These are phyloP conservation scores for Nothobranchius kuhntae DNA, from an alignment of 2,113 vertebrate genomes.

Conservation along the genomic window DNA sequence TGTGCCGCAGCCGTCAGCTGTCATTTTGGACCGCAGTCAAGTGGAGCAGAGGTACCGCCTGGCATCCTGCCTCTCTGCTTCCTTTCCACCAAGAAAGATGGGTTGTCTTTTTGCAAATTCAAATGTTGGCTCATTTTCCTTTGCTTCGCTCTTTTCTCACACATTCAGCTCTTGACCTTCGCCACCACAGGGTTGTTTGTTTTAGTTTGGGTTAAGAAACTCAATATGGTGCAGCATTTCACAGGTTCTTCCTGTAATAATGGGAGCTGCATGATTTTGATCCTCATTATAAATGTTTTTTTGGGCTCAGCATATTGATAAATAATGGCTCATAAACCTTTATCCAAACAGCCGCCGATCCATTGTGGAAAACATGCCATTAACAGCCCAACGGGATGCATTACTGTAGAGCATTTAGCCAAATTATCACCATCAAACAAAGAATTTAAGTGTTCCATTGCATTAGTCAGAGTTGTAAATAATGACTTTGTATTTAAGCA, in stretches of 20 bases:
- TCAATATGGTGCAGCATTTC: background rate
- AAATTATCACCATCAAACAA: slow-evolving; percentile 77
- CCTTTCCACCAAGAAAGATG: slow-evolving; percentile 54
- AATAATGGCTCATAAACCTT: slow-evolving; percentile 63
- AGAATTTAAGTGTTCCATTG: slow-evolving; percentile 77
- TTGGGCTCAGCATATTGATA: slow-evolving; percentile 30
- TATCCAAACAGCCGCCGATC: slow-evolving; percentile 69
- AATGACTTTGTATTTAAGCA: slow-evolving; percentile 73
- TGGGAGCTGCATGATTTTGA: slow-evolving; percentile 25
- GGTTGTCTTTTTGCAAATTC: slow-evolving; percentile 46
- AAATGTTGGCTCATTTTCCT: slow-evolving; percentile 11
- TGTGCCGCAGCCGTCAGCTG: slow-evolving; percentile 78
- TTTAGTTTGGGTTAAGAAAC: background rate
- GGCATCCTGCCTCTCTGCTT: slow-evolving; percentile 63
- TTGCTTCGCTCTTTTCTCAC: background rate
- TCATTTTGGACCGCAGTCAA: slow-evolving; percentile 83
- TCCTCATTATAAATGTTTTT: slow-evolving; percentile 38
- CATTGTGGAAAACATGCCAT: slow-evolving; percentile 69
- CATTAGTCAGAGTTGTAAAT: slow-evolving; percentile 76
- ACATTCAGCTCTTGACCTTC: slow-evolving; percentile 17
- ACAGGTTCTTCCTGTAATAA: slow-evolving; percentile 1
- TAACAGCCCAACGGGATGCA: slow-evolving; percentile 74
- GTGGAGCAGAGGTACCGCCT: slow-evolving; percentile 76
- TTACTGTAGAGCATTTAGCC: slow-evolving; percentile 74
- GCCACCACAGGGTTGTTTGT: background rate